Base-by-base conservation (phyloP, 2,797 vertebrate species). In the Anniella stebbinsi region DNA sequence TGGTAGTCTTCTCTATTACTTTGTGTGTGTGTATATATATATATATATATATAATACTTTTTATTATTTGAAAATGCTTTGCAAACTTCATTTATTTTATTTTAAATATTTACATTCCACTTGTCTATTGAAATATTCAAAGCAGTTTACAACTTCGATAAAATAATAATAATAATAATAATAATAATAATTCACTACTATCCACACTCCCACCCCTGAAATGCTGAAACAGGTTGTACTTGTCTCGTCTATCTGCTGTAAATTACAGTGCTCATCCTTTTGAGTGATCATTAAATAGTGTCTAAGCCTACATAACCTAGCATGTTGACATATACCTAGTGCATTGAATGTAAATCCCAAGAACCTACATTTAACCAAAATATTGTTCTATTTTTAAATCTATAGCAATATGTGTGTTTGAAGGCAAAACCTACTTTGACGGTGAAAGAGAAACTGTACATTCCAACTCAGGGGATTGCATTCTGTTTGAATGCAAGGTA, bases 401-500 rank as follows among this genome's bases (percentile, higher is more conserved):
- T 92, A 92, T 95, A 99, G 99, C 98, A 41, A 97, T 98, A 94
- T 99, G 99, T 91, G 78, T 98, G 81, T 98, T 99, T 95, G 97
- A 98, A 94, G 98, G 98, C 90, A 98, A 97, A 96, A 98, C 97
- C 92, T 97, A 98, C 96, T 98, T 98, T 95, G 98, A 99, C 93
- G 98, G 98, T 91, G 98, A 99, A 95, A 97, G 97, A 96, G 98
- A 96, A 95, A 98, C 98, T 0, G 97, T 98, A 84, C 98, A 98
- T 83, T 98, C 98, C 91, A 97, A 98, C 84, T 98, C 98, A 95
- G 98, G 98, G 94, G 98, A 97, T 80, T 99, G 99, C 93, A 96
- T 98, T 96, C 97, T 99, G 51, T 98, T 98, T 96, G 98, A 98
- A 94, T 99, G 98, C 96, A 98, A 97, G 98, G 98, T 99, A 98